Evolutionary conservation across 2,113 vertebrate species (phyloP).

Genomic region (Pan troglodytes): DNA sequence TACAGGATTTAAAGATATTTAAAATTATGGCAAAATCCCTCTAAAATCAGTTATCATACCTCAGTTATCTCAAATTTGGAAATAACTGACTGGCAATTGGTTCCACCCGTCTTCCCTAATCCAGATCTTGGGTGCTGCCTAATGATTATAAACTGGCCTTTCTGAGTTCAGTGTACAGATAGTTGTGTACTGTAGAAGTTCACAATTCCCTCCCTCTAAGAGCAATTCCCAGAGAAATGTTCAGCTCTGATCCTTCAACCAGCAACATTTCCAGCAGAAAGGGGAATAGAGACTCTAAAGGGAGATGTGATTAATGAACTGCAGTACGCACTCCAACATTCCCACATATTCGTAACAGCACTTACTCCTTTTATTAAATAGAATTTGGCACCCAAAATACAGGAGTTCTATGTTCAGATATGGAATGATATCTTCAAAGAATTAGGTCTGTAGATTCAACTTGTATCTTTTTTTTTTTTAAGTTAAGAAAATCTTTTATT

Average conservation of each 20-base stretch:
- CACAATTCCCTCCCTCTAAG: background rate
- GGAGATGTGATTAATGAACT: accelerated
- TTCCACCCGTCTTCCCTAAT: background rate
- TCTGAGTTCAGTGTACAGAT: background rate
- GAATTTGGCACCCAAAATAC: background rate
- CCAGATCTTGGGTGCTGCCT: background rate
- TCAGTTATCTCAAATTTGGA: background rate
- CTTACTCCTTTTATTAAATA: background rate
- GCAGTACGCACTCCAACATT: accelerated
- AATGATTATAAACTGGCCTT: background rate
- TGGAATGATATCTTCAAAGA: background rate
- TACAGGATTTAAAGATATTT: background rate
- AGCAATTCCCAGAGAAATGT: accelerated
- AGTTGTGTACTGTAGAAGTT: no score
- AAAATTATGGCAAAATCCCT: background rate
- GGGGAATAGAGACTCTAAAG: background rate
- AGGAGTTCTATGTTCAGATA: background rate
- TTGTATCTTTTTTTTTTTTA: no score
- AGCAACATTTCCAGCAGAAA: background rate
- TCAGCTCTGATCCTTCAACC: background rate
- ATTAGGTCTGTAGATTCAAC: background rate
- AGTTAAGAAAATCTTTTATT: no score
- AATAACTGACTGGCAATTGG: background rate
- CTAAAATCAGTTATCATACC: background rate
- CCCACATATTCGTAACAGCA: background rate